These are phyloP conservation scores for Drosophila leontia DNA, from an alignment of 1,140 invertebrate species.

Conservation along the genomic window DNA sequence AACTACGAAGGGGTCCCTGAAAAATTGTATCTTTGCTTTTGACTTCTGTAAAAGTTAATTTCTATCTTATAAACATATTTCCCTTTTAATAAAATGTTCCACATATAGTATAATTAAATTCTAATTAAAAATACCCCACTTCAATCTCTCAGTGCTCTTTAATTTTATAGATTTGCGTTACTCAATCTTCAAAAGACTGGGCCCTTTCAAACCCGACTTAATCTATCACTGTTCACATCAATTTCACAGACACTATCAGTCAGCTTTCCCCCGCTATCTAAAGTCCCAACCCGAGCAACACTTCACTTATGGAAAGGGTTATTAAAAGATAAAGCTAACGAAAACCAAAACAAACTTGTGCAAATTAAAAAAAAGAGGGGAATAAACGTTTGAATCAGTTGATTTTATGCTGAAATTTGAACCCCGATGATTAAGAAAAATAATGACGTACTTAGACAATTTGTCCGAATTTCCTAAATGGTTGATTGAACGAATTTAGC, in stretches of 20 bases:
- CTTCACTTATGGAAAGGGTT: background rate
- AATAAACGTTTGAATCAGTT: constrained; percentile 7
- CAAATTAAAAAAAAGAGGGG: background rate
- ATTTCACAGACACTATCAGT: constrained; percentile 18
- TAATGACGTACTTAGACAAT: background rate
- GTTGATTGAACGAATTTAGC: constrained; percentile 28
- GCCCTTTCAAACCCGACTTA: constrained; percentile 14
- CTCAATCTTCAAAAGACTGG: background rate
- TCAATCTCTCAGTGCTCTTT: background rate
- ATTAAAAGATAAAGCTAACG: constrained; percentile 24
- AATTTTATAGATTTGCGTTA: constrained; percentile 23
- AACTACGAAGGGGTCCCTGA: background rate
- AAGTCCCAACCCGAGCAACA: constrained; percentile 5
- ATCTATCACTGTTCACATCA: constrained; percentile 15
- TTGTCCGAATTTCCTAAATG: background rate
- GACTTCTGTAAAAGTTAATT: too few relatives aligned
- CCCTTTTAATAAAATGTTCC: too few relatives aligned
- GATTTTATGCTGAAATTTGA: constrained; percentile 7
- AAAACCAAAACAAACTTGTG: constrained; percentile 29
- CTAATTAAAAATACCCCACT: background rate
- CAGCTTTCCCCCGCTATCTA: constrained; percentile 23
- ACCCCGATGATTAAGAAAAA: background rate
- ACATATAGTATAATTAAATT: too few relatives aligned
- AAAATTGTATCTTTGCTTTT: background rate
- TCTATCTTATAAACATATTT: too few relatives aligned